A percentile compares a stretch with the other conserved stretches of the same genome.
Evolutionary conservation across 2,113 vertebrate species (phyloP).

Genomic region (Platanista minor): DNA sequence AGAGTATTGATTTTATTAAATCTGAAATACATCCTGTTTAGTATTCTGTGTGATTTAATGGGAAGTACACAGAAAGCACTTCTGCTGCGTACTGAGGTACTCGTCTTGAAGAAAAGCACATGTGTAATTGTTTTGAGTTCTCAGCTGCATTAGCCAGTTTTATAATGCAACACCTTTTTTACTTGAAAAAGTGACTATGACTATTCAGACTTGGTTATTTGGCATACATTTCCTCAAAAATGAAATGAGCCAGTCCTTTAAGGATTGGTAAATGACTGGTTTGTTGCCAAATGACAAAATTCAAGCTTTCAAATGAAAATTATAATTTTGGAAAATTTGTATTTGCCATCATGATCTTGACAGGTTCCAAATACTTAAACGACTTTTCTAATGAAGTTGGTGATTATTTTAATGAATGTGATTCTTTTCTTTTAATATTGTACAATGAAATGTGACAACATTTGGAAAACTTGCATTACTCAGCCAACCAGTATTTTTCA

Average conservation of each 20-base stretch:
- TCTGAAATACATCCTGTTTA: neutral
- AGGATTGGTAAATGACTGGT: neutral
- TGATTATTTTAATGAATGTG: neutral
- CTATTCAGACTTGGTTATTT: conserved; percentile 8
- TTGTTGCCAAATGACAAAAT: neutral
- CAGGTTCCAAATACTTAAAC: neutral
- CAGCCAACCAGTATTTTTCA: neutral
- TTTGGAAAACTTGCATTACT: neutral
- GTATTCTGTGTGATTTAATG: neutral
- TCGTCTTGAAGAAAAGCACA: neutral
- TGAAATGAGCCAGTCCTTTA: neutral
- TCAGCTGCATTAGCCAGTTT: neutral
- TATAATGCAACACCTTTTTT: neutral
- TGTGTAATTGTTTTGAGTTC: neutral
- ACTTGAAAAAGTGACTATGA: neutral
- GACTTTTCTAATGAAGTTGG: neutral
- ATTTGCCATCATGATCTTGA: neutral
- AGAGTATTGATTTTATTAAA: conserved; percentile 10
- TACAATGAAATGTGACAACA: neutral
- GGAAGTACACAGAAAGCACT: neutral
- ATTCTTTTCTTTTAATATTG: neutral
- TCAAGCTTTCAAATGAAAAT: neutral
- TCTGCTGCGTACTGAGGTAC: neutral
- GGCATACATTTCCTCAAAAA: neutral
- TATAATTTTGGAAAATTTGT: neutral